Evolutionary conservation across 1,140 invertebrate genomes (phyloP), one percentile per base, ranked within the genome.

Genomic region (Oryctes rhinoceros): DNA sequence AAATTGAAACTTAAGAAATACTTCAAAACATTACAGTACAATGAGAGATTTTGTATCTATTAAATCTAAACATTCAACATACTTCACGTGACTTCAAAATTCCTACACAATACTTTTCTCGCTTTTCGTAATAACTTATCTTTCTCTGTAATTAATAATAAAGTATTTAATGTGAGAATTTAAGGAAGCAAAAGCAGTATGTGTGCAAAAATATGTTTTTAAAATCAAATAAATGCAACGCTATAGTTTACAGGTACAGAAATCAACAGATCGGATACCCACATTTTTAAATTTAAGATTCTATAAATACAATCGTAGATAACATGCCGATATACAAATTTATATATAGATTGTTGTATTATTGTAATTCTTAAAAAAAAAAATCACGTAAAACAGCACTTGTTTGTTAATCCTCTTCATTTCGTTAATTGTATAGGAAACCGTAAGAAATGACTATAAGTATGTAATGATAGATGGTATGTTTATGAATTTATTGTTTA

Each of bases 111-210:
- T 11, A 53, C n/a, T 53, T 53, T 53, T 11, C 49, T n/a, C 39
- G 39, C 39, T 39, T 39, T 53, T 53, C n/a, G n/a, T 11, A n/a
- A 53, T 53, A 53, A 11, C 13, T 53, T 53, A n/a, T 3, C 10
- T 53, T 53, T 53, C n/a, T 53, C 13, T 3, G 49, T 53, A 53
- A 53, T 53, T 53, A 11, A 3, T 53, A 53, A 11, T 53, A 53
- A 53, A 53, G n/a, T 53, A 53, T 53, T 11, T 3, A 53, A 53
- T 3, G 10, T 53, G 49, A 15, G 10, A 53, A 53, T 53, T 53
- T n/a, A 53, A 53, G n/a, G 49, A n/a, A 53, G 49, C 49, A 53
- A 53, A 53, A 53, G 49, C 49, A 53, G 49, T 53, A 53, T 53
- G 49, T 53, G 49, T 53, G 39, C 39, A 11, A 53, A 53, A 53